Conservation (phyloP, 2,888 invertebrate species). For the Agonopterix subpropinquella region DNA sequence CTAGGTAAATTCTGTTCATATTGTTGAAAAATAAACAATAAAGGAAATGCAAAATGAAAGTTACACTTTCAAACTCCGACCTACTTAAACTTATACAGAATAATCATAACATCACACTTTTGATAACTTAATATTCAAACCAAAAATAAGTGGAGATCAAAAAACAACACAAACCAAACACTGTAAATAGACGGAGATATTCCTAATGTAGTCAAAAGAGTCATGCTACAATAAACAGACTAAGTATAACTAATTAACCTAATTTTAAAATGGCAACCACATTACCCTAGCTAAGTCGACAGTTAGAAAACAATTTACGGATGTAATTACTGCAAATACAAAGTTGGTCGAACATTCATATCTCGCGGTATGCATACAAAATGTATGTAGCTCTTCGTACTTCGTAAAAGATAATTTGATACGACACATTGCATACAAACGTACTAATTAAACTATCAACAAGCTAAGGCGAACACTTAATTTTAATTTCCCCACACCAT, state of each 20-base stretch:
- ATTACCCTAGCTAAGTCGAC: constrained; percentile 31
- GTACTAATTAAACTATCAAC: constrained; percentile 30
- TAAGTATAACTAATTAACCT: constrained; percentile 29
- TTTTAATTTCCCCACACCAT: constrained; percentile 19
- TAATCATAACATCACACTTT: too few relatives aligned
- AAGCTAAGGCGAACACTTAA: constrained; percentile 28
- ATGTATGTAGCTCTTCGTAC: neutral
- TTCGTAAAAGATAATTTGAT: neutral
- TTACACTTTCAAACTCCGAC: constrained; percentile 52
- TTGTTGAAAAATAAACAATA: neutral
- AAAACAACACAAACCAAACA: too few relatives aligned
- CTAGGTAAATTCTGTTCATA: neutral
- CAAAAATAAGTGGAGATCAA: too few relatives aligned
- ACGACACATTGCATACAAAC: constrained; percentile 28
- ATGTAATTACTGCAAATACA: constrained; percentile 10
- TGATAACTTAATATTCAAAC: too few relatives aligned
- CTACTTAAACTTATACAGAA: constrained; percentile 6
- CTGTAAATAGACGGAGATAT: too few relatives aligned
- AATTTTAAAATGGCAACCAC: constrained; percentile 52
- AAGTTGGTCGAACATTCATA: neutral
- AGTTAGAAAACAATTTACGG: constrained; percentile 26
- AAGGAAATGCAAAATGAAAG: constrained; percentile 8
- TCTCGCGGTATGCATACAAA: neutral
- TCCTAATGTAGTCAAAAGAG: too few relatives aligned
- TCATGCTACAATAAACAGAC: neutral